Percentiles rank a stretch among this genome's conserved stretches.
These are phyloP conservation scores for Indri indri DNA, from an alignment of 2,113 vertebrate genomes.

Conservation along the genomic window DNA sequence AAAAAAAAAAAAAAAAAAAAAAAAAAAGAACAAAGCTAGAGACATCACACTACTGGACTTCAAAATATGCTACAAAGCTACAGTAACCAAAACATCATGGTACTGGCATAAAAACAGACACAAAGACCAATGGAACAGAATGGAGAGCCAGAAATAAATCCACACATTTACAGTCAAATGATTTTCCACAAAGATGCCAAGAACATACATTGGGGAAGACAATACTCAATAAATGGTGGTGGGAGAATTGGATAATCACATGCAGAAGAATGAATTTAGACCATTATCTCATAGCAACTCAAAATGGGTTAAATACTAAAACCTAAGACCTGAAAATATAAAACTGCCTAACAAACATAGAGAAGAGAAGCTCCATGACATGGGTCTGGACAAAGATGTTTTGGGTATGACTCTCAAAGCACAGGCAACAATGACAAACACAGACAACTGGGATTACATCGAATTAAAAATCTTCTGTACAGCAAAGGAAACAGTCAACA, in stretches of 20 bases:
- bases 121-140: not conserved
- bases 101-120: not conserved
- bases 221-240: not conserved
- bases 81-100: not conserved
- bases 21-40: not conserved
- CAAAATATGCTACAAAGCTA: not conserved
- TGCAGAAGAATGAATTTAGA: not conserved
- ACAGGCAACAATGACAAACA: not conserved
- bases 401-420: not conserved
- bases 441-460: not conserved
- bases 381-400: not conserved
- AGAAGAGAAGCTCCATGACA: not conserved
- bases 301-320: not conserved
- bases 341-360: not conserved
- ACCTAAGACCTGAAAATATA: not conserved
- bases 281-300: not conserved
- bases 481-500: not conserved
- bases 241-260: not conserved
- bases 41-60: not conserved
- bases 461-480: not conserved
- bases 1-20: too few species aligned
- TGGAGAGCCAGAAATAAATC: not conserved
- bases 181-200: not conserved
- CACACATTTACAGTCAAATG: not conserved
- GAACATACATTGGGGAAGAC: not conserved